Conservation (phyloP, 2,113 vertebrate species). For the Corydoras sp. region DNA sequence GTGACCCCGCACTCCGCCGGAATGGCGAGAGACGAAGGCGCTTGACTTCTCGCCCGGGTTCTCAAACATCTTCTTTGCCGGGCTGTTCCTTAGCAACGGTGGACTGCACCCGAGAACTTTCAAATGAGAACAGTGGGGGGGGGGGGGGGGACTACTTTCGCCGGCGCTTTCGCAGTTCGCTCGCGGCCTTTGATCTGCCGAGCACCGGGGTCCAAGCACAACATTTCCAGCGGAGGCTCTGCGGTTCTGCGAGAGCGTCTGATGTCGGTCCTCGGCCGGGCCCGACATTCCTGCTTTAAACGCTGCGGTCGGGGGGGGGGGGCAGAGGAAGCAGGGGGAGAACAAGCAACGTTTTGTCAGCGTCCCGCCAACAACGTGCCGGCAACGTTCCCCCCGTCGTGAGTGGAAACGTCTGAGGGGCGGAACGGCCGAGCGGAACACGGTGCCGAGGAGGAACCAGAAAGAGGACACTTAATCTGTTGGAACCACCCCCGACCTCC, state of each 20-base stretch:
- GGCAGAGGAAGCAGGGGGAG: background rate
- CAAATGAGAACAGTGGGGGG: conserved; percentile 59
- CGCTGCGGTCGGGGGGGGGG: conserved; percentile 39
- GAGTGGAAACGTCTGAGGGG: too few relatives aligned
- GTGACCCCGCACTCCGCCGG: too few relatives aligned
- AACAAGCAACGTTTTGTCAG: conserved; percentile 10
- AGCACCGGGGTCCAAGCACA: conserved; percentile 23
- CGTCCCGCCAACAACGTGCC: background rate
- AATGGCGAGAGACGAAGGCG: conserved; percentile 53
- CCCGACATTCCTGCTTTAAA: conserved; percentile 52
- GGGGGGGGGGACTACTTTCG: too few relatives aligned
- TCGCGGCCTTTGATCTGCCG: background rate
- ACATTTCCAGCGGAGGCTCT: conserved; percentile 16
- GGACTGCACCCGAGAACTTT: conserved; percentile 57
- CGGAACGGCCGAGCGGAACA: too few relatives aligned
- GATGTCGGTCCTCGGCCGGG: conserved; percentile 25
- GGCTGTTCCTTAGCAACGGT: conserved; percentile 67
- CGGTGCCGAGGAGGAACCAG: too few relatives aligned
- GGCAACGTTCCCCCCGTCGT: too few relatives aligned
- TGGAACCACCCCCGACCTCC: too few relatives aligned
- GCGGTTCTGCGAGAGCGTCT: conserved; percentile 10
- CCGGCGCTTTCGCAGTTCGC: background rate
- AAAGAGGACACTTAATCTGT: too few relatives aligned
- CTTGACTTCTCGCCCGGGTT: conserved; percentile 46
- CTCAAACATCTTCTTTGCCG: conserved; percentile 64